These are phyloP conservation scores for Pseudotriccus pelzelni DNA, from an alignment of 2,797 vertebrate species.

Conservation along the genomic window DNA sequence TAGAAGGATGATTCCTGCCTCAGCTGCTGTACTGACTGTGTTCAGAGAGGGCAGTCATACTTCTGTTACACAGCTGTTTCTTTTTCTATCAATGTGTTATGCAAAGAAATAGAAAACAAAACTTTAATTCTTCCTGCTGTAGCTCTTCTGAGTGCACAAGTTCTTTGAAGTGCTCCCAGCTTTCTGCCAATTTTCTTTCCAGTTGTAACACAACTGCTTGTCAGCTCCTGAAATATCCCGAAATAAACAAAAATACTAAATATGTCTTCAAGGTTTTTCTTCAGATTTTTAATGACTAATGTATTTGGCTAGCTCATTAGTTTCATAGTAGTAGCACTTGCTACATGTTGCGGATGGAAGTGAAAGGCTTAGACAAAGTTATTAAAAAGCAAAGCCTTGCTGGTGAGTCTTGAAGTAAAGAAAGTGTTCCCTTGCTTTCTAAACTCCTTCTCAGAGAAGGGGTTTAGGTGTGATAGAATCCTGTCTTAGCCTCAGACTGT, in stretches of 20 bases:
- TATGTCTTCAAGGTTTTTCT: neutral
- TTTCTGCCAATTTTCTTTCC: neutral
- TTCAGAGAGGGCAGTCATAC: neutral
- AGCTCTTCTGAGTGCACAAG: neutral
- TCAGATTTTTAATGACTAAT: neutral
- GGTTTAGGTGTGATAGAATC: too few species aligned
- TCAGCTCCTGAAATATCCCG: neutral
- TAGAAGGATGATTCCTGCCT: neutral
- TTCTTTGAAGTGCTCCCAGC: neutral
- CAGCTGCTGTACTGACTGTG: neutral
- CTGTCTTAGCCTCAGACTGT: too few species aligned
- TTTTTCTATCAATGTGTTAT: neutral
- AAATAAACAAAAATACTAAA: neutral
- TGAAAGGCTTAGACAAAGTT: too few species aligned
- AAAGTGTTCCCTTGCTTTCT: too few species aligned
- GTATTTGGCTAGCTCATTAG: neutral
- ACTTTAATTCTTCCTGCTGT: neutral
- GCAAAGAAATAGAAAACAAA: constrained; percentile 3
- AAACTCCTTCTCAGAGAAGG: too few species aligned
- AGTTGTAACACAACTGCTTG: neutral
- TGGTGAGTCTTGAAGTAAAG: too few species aligned
- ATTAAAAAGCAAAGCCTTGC: too few species aligned
- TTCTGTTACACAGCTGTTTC: neutral
- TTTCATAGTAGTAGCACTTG: neutral
- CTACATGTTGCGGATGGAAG: too few species aligned